Percentiles rank a stretch among this genome's conserved stretches.
Conservation (phyloP, 2,113 vertebrate genomes). For the Anarrhichthys ocellatus region DNA sequence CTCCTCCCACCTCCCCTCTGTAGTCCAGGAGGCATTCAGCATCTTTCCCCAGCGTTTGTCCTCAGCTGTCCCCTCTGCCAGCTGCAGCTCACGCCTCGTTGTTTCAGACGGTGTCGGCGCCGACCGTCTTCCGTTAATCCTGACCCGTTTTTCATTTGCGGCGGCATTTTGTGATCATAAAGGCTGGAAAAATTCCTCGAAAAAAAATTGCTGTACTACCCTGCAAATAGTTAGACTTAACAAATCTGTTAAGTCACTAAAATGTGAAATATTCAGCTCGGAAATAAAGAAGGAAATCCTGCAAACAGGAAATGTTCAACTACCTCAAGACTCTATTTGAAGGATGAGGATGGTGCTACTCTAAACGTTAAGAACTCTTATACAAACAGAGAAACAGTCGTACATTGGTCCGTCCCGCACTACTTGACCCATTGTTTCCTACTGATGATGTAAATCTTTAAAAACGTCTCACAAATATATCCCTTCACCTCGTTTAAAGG, state of each 20-base stretch:
- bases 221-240: too few relatives aligned
- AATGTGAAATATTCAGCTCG: not conserved
- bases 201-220: not conserved
- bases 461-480: too few relatives aligned
- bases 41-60: conserved; percentile 51
- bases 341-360: not conserved
- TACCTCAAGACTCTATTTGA: not conserved
- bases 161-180: not conserved
- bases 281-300: not conserved
- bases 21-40: conserved; percentile 44
- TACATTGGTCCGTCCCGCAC: too few relatives aligned
- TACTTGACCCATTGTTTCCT: too few relatives aligned
- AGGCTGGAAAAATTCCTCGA: not conserved
- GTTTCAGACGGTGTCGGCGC: conserved; percentile 11
- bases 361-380: too few relatives aligned
- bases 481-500: too few relatives aligned
- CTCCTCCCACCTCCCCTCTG: not conserved
- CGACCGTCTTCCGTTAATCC: conserved; percentile 23
- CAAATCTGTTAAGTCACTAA: not conserved
- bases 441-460: too few relatives aligned
- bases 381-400: too few relatives aligned
- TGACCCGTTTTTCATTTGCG: conserved; percentile 9
- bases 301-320: not conserved
- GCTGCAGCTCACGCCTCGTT: conserved; percentile 14
- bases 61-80: conserved; percentile 53